Percentiles rank a stretch among this genome's conserved stretches.
These are phyloP conservation scores for Synchiropus splendidus DNA, from an alignment of 2,113 vertebrate species.

Conservation along the genomic window DNA sequence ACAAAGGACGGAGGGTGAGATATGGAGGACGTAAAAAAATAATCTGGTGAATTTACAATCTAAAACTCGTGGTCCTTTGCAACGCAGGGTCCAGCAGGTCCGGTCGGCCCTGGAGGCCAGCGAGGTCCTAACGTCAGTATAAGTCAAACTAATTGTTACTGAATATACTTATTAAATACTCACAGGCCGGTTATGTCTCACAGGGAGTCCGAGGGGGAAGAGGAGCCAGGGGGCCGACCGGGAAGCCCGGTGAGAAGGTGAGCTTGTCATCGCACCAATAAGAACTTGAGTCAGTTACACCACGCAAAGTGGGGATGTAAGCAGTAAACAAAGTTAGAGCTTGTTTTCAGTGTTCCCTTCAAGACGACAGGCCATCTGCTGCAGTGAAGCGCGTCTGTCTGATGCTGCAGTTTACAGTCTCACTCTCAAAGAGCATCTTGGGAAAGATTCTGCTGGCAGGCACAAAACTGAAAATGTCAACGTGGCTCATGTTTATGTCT, in stretches of 20 bases:
- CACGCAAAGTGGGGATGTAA: neutral
- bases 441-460: conserved; percentile 18
- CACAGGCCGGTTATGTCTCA: conserved; percentile 24
- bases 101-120: conserved; percentile 72
- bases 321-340: conserved; percentile 6
- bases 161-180: neutral
- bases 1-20: conserved; percentile 88
- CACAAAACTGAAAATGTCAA: conserved; percentile 7
- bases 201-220: conserved; percentile 74
- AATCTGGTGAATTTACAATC: conserved; percentile 6
- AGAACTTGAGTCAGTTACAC: conserved; percentile 4
- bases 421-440: conserved; percentile 26
- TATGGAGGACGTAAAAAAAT: neutral
- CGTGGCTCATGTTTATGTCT: conserved; percentile 7
- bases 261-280: conserved; percentile 4
- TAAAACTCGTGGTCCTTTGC: conserved; percentile 16
- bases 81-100: conserved; percentile 77
- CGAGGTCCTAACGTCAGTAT: conserved; percentile 77
- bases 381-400: conserved; percentile 15
- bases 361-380: conserved; percentile 43
- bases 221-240: conserved; percentile 75
- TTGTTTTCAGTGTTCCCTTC: conserved; percentile 27
- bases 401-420: conserved; percentile 26
- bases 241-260: conserved; percentile 81
- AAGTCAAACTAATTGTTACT: neutral